Evolutionary conservation across 2,888 invertebrate genomes (phyloP), one percentile per base, ranked within the genome.

Genomic region (Blera fallax): DNA sequence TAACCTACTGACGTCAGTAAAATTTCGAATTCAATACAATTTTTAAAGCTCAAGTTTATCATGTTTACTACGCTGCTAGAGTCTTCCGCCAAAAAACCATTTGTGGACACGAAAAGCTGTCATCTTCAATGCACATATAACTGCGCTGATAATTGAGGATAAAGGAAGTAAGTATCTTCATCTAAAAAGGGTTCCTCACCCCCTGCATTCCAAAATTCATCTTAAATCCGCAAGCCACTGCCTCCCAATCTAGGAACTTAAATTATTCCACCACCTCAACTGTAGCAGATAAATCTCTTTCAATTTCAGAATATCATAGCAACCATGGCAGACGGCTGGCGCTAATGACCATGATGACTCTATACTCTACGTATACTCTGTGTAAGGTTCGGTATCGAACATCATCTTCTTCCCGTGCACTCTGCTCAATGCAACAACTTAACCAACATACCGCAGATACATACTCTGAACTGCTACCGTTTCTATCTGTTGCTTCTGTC

Each of bases 341-440:
- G 84, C 84, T 84, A 84, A 84, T 84, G 84, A 84, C 80, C 84
- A 84, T 74, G 80, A 80, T 84, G 80, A 70, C 80, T 84, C 79
- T 74, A 84, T 79, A 84, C 54, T 50, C 56, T 50, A 14, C 40
- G 45, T 64, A 45, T 37, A 29, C 29, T 4, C 37, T 14, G 60
- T 81, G 67, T 69, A 67, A 32, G 52, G 48, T 70, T 56, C 56
- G 24, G 48, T 84, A 80, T 80, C 80, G 69, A 70, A 80, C 84
- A 84, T 84, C 80, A 79, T 84, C 74, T 79, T 34, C 64, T 69
- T 34, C 54, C 67, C 64, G 48, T 79, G 43, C 58, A 32, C 37
- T 40, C 29, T 3, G 40, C 50, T 10, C 56, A 56, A 18, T 16
- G 34, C 16, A 69, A 62, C 76, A 81, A 76, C 80, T 72, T 37